phyloP scores from a whole-genome alignment of 2,113 vertebrate species.

The Podocnemis expansa region DNA sequence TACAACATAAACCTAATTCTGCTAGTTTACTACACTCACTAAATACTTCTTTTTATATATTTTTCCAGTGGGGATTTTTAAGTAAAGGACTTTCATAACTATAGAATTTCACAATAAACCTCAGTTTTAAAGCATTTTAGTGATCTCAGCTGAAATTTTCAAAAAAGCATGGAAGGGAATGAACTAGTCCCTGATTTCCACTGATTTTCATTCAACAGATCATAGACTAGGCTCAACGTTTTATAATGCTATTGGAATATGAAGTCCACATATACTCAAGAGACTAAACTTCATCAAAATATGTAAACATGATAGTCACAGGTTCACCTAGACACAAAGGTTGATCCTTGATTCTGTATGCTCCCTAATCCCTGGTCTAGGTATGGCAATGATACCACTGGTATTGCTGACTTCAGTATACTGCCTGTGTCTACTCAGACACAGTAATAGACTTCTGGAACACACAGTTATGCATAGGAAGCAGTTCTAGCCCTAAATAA shows the following conservation, averaged over 20 bases:
- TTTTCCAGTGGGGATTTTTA: background rate
- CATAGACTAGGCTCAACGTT: background rate
- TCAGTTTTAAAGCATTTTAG: background rate
- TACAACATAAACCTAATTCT: background rate
- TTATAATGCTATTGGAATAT: rapidly evolving
- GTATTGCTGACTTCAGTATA: background rate
- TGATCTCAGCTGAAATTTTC: background rate
- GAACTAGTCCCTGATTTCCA: too few species aligned
- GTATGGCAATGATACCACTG: background rate
- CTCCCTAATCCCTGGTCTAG: background rate
- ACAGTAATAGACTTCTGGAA: background rate
- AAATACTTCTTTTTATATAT: background rate
- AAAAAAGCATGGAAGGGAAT: background rate
- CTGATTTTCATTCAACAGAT: too few species aligned
- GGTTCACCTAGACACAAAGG: background rate
- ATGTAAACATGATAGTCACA: background rate
- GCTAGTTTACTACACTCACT: background rate
- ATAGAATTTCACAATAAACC: background rate
- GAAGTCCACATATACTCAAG: background rate
- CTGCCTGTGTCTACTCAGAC: background rate
- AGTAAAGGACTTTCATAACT: background rate
- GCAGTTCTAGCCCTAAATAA: rapidly evolving
- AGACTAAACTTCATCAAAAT: rapidly evolving
- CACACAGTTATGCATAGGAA: background rate
- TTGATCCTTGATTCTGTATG: background rate